phyloP scores from a whole-genome alignment of 1,140 invertebrate genomes.

The Drosophila sp. region DNA sequence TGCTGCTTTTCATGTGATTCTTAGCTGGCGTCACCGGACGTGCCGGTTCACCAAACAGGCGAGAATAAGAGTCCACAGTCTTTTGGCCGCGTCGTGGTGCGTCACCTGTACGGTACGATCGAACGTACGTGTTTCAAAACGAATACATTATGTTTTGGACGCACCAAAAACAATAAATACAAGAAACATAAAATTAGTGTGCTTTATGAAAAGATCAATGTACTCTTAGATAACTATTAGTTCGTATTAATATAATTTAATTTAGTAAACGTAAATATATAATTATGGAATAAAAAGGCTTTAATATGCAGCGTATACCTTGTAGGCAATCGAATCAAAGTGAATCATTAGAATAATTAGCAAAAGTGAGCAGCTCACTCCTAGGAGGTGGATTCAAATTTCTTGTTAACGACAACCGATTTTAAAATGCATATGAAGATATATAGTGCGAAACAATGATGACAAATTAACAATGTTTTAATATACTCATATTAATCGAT shows the following conservation, averaged over 20 bases:
- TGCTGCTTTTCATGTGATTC: constrained; percentile 84
- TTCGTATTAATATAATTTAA: constrained; percentile 5
- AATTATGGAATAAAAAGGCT: constrained; percentile 3
- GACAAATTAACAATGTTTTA: too few relatives aligned
- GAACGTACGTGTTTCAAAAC: neutral
- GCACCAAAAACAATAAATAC: neutral
- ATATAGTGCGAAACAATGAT: too few relatives aligned
- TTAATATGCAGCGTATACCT: neutral
- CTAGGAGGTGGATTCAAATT: neutral
- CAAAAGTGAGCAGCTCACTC: constrained; percentile 1
- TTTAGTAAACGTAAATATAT: neutral
- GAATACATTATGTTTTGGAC: constrained; percentile 7
- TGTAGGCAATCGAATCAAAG: neutral
- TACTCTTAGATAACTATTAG: neutral
- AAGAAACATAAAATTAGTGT: constrained; percentile 23
- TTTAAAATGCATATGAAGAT: neutral
- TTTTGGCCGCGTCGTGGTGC: constrained; percentile 79
- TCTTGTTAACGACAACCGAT: constrained; percentile 4
- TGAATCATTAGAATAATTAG: constrained; percentile 10
- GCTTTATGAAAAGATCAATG: constrained; percentile 7
- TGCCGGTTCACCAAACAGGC: constrained; percentile 80
- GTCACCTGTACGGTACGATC: constrained; percentile 60
- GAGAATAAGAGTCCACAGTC: constrained; percentile 77
- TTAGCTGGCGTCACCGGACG: constrained; percentile 79
- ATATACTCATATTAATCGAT: too few relatives aligned